Evolutionary conservation across 2,113 vertebrate species (phyloP).

Genomic region (Todiramphus saurophagus): DNA sequence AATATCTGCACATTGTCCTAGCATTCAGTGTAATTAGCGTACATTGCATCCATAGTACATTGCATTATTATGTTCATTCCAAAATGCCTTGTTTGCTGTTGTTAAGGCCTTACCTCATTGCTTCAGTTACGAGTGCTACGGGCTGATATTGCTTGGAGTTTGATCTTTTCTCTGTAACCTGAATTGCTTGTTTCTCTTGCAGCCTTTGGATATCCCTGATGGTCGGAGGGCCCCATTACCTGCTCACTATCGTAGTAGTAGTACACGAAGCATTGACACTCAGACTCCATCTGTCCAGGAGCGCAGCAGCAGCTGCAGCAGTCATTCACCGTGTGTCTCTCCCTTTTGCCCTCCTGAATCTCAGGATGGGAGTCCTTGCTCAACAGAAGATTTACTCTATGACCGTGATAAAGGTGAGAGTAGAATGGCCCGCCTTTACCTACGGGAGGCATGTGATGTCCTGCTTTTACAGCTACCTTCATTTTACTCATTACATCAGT

Average conservation of each 20-base stretch:
- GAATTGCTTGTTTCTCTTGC: slow-evolving; percentile 36
- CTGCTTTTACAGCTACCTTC: slow-evolving; percentile 67
- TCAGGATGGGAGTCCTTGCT: slow-evolving; percentile 91
- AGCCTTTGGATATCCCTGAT: slow-evolving; percentile 88
- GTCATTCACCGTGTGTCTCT: slow-evolving; percentile 83
- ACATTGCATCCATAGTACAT: not conserved
- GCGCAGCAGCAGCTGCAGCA: slow-evolving; percentile 87
- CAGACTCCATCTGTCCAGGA: slow-evolving; percentile 89
- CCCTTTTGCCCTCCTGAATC: slow-evolving; percentile 89
- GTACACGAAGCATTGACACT: slow-evolving; percentile 89
- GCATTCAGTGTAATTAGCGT: not conserved
- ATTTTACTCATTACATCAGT: slow-evolving; percentile 75
- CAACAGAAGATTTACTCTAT: slow-evolving; percentile 87
- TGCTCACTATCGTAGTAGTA: slow-evolving; percentile 86
- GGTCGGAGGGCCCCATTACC: slow-evolving; percentile 89
- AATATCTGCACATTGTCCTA: not conserved
- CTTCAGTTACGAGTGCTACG: not conserved
- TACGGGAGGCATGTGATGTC: slow-evolving; percentile 27
- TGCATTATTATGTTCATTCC: not conserved
- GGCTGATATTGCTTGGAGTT: not conserved
- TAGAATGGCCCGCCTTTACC: not conserved
- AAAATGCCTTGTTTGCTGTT: not conserved
- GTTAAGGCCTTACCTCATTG: not conserved
- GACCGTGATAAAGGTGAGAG: slow-evolving; percentile 93
- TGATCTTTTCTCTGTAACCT: not conserved